Evolutionary conservation across 2,888 invertebrate genomes (phyloP).

Genomic region (Ophion costatus): DNA sequence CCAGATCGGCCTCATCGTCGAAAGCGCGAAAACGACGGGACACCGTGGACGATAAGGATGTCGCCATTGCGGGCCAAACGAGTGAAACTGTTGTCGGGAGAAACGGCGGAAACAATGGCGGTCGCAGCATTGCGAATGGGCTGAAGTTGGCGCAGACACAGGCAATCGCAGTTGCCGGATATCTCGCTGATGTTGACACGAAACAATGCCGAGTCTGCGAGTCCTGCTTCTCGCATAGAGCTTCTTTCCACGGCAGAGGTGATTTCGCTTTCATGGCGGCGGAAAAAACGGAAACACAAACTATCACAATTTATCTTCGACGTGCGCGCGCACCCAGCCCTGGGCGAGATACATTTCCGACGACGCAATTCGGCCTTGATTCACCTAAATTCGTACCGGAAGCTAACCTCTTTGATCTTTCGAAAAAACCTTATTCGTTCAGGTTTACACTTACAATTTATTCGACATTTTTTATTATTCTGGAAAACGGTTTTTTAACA

Average conservation of each 20-base stretch:
- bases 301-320: background rate
- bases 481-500: too few relatives aligned
- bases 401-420: too few relatives aligned
- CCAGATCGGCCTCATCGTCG: conserved; percentile 31
- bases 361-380: too few relatives aligned
- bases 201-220: conserved; percentile 84
- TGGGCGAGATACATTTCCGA: too few relatives aligned
- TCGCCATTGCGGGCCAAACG: conserved; percentile 33
- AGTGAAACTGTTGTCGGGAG: conserved; percentile 15
- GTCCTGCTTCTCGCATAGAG: conserved; percentile 85
- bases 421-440: too few relatives aligned
- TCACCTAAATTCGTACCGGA: too few relatives aligned
- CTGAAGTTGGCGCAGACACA: conserved; percentile 89
- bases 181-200: conserved; percentile 85
- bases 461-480: too few relatives aligned
- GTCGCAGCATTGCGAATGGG: conserved; percentile 88
- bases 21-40: conserved; percentile 60
- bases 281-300: conserved; percentile 50
- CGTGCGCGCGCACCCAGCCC: too few relatives aligned
- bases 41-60: conserved; percentile 50
- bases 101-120: conserved; percentile 69
- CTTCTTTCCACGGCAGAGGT: conserved; percentile 89
- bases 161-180: conserved; percentile 89
- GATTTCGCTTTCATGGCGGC: conserved; percentile 72
- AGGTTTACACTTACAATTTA: too few relatives aligned